Evolutionary conservation across 2,888 invertebrate genomes (phyloP).

Genomic region (Endomychus coccineus): DNA sequence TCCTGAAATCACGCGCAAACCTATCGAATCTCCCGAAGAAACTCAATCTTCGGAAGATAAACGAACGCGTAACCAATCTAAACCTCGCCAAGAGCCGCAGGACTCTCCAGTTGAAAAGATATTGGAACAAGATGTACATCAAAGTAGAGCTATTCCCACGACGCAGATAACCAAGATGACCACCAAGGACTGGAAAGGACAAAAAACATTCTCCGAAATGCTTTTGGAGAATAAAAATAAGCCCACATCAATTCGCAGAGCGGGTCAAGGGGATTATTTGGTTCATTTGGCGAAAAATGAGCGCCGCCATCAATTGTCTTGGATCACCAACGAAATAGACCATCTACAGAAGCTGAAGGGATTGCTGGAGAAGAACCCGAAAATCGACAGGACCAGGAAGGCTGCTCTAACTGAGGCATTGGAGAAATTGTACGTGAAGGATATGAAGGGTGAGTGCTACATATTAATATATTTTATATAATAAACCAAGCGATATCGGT

Average conservation of each 20-base stretch:
- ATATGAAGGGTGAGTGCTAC: conserved; percentile 9
- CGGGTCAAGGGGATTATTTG: conserved; percentile 28
- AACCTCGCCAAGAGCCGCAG: too few relatives aligned
- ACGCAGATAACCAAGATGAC: too few relatives aligned
- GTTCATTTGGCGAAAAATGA: conserved; percentile 45
- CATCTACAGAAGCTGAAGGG: conserved; percentile 49
- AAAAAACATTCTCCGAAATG: conserved; percentile 46
- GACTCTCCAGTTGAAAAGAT: too few relatives aligned
- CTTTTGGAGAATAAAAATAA: conserved; percentile 34
- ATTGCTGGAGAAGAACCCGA: conserved; percentile 35
- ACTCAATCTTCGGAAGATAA: too few relatives aligned
- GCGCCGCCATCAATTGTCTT: conserved; percentile 48
- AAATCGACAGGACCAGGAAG: conserved; percentile 21
- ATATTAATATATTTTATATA: too few relatives aligned
- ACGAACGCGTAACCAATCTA: too few relatives aligned
- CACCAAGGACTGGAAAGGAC: conserved; percentile 44
- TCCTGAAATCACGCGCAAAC: too few relatives aligned
- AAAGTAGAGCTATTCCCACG: too few relatives aligned
- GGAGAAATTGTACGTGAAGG: conserved; percentile 7
- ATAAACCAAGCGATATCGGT: too few relatives aligned
- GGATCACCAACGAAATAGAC: conserved; percentile 53
- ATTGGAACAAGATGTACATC: too few relatives aligned
- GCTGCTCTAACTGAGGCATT: background rate
- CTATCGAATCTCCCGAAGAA: too few relatives aligned
- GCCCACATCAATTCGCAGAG: conserved; percentile 25